Percentiles rank a stretch among this genome's conserved stretches.
Conservation (phyloP, 2,113 vertebrate species). For the Bambusicola thoracicus region DNA sequence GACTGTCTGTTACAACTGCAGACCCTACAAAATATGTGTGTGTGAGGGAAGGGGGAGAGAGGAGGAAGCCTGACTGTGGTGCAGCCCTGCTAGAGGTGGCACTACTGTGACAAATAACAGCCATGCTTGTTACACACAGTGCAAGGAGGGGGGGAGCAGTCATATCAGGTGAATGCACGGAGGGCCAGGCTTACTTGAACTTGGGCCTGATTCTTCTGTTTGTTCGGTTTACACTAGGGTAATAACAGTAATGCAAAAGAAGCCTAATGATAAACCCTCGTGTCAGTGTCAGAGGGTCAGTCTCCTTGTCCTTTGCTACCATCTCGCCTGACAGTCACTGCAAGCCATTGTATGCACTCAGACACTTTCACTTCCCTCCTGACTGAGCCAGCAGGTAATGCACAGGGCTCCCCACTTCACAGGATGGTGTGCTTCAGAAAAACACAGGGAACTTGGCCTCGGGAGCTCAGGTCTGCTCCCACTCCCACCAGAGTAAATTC, state of each 20-base stretch:
- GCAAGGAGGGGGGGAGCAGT: neutral
- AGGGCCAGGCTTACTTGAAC: fast-evolving
- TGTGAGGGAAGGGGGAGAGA: neutral
- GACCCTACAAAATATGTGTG: fast-evolving
- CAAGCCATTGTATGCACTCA: neutral
- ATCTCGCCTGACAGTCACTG: neutral
- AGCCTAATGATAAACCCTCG: neutral
- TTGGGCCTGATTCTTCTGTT: neutral
- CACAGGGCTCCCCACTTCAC: neutral
- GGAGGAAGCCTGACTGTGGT: neutral
- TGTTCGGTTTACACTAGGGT: neutral
- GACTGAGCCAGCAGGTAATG: neutral
- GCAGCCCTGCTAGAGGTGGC: neutral
- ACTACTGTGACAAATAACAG: neutral
- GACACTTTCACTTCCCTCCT: neutral
- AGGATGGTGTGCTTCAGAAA: neutral
- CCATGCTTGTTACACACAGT: fast-evolving
- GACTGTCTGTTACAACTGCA: neutral
- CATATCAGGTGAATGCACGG: fast-evolving
- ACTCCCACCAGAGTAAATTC: neutral
- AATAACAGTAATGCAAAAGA: neutral
- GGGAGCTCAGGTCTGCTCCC: neutral
- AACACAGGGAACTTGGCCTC: neutral
- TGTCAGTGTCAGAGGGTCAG: neutral
- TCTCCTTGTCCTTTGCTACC: neutral